phyloP scores from a whole-genome alignment of 2,888 invertebrate species.

The Suillia variegata region DNA sequence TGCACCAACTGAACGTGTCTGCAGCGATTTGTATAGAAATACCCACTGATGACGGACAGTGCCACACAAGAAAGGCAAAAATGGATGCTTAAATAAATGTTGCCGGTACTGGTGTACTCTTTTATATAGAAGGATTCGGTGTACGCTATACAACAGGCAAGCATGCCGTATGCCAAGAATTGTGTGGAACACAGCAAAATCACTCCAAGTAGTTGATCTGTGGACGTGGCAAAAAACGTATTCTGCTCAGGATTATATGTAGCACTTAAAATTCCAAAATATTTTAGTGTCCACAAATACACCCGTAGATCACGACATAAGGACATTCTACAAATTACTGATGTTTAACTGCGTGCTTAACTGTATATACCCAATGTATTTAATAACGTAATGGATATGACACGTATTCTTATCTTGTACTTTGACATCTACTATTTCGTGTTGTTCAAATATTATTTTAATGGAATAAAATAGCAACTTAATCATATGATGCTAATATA shows the following conservation, averaged over 20 bases:
- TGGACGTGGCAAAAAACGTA: not conserved
- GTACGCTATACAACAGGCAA: constrained; percentile 22
- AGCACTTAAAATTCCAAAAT: constrained; percentile 37
- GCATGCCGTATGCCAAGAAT: not conserved
- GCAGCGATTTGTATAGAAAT: constrained; percentile 32
- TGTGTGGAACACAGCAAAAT: constrained; percentile 27
- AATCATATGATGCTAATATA: too few relatives aligned
- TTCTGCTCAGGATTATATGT: constrained; percentile 14
- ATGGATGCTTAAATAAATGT: constrained; percentile 30
- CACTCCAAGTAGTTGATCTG: constrained; percentile 5
- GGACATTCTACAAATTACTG: constrained; percentile 29
- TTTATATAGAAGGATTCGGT: constrained; percentile 8
- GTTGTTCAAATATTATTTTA: too few relatives aligned
- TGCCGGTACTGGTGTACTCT: constrained; percentile 35
- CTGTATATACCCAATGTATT: too few relatives aligned
- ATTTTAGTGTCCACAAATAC: constrained; percentile 39
- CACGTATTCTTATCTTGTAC: not conserved
- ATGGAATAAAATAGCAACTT: not conserved
- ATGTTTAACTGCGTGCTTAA: not conserved
- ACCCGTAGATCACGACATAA: constrained; percentile 35
- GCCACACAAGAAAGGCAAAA: constrained; percentile 31
- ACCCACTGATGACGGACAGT: constrained; percentile 30
- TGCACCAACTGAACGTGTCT: constrained; percentile 24
- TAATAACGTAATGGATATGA: too few relatives aligned
- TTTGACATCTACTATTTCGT: not conserved